Base-by-base conservation (phyloP, 2,113 vertebrate genomes). In the Seriola rivoliana region DNA sequence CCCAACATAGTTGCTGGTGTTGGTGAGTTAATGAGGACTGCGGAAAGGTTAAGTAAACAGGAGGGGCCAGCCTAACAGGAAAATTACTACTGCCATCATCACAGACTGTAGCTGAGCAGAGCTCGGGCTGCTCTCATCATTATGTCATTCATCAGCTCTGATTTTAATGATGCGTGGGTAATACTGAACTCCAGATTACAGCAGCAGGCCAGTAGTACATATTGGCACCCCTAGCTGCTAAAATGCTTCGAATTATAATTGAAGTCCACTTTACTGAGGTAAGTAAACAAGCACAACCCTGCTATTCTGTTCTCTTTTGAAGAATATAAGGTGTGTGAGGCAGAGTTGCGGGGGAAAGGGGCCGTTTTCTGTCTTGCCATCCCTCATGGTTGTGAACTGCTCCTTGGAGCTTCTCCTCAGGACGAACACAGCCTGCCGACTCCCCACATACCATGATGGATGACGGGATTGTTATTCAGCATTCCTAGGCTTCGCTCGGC, bases 1-100 rank as follows among this genome's bases (percentile, higher is more conserved):
- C 90, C 85, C 85, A 88, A 92, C 84, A 81, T 88, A 88, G 89
- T 88, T 71, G 83, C 83, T 88, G 80, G 88, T 90, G 90, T 84
- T 90, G 90, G 88, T 75, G 90, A 94, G 93, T 92, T 95, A 95
- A 95, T 95, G 94, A 95, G 93, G 91, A 92, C 90, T 91, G 91
- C 25, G 59, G 91, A 95, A 94, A 95, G 95, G 95, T 95, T 95
- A 95, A 94, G 92, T 93, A 94, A 94, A 95, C 95, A 95, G 94
- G 94, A 95, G 92, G 91, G 92, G 91, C 88, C 84, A 65, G 85
- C 72, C 91, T 93, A 91, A 92, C 90, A 85, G 88, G 89, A 89
- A 91, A 94, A 94, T 94, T 84, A 94, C 91, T 84, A 88, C 87
- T 79, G 91, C 90, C 88, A 89, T 91, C 93, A 90, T 90, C 81